Base-by-base conservation (phyloP, 2,797 vertebrate species). In the Rhynchotus rufescens region DNA sequence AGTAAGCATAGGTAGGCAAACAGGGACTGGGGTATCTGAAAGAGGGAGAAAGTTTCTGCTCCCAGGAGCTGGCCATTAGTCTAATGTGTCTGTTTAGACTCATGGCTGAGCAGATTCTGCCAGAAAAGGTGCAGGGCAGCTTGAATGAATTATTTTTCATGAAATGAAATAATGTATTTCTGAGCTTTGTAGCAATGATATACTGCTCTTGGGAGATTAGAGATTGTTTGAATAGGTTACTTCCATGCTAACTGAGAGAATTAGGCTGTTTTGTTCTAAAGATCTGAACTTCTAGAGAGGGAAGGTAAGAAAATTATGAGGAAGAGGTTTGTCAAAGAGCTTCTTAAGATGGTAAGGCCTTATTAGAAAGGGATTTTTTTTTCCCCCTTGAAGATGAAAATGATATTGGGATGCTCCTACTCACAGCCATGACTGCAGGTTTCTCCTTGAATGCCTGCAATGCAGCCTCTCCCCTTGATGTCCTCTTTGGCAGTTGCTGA, bases 91-190 rank as follows among this genome's bases (percentile, higher is more conserved):
- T 85, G 15, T 80, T 84, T 85, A 89, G 82, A 62, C n/a, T 78
- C 62, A 42, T 34, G 47, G 25, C 56, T 69, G 75, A 92, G 42
- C 71, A 52, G 44, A 79, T 44, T 52, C 57, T 67, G 77, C 40
- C 83, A 90, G 67, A 66, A 93, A 66, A 86, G 76, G 19, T 3
- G 6, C 21, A 86, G 74, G 80, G 81, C 52, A 69, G 49, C 90
- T 80, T 2, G 10, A 89, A 30, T 17, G 59, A 93, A 69, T 89
- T 73, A 81, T 76, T 93, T 86, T 45, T 87, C 28, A 47, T 79
- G 30, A 92, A 90, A 83, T 19, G 69, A 94, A 90, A 64, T 45
- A 72, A 73, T 86, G 73, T 74, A 90, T 72, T 87, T 89, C 67
- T 73, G 66, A 84, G 51, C 34, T 86, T 86, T 91, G 38, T 25